A percentile compares a stretch with the other conserved stretches of the same genome.
These are phyloP conservation scores for Cremastinae sp. DNA, from an alignment of 2,888 invertebrate species.

Conservation along the genomic window DNA sequence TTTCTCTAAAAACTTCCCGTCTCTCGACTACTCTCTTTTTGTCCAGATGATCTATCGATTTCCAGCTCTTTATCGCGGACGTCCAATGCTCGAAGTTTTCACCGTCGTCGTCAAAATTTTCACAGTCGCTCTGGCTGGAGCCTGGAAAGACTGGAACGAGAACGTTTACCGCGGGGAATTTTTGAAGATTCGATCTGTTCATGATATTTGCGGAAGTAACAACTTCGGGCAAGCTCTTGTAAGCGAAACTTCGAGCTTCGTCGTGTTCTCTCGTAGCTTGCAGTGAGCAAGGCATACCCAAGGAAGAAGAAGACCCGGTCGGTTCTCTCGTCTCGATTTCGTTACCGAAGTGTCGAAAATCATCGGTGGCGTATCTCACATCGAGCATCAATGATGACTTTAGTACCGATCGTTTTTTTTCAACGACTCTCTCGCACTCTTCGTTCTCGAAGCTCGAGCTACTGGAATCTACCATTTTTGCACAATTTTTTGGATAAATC, in stretches of 20 bases:
- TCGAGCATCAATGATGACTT: slow-evolving; percentile 77
- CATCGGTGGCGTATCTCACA: slow-evolving; percentile 73
- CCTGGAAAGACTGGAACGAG: slow-evolving; percentile 52
- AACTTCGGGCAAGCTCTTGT: slow-evolving; percentile 69
- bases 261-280: slow-evolving; percentile 8
- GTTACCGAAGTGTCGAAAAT: slow-evolving; percentile 63
- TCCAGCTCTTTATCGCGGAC: slow-evolving; percentile 61
- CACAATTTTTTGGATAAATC: slow-evolving; percentile 69
- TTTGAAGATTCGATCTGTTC: slow-evolving; percentile 54
- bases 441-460: slow-evolving; percentile 55
- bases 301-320: slow-evolving; percentile 56
- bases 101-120: slow-evolving; percentile 39
- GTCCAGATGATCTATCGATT: slow-evolving; percentile 56
- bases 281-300: slow-evolving; percentile 55
- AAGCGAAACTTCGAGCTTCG: slow-evolving; percentile 58
- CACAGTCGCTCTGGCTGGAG: slow-evolving; percentile 35
- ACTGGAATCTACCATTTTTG: slow-evolving; percentile 61
- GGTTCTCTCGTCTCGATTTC: slow-evolving; percentile 32
- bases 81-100: slow-evolving; percentile 53
- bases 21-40: slow-evolving; percentile 43
- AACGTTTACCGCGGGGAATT: slow-evolving; percentile 59
- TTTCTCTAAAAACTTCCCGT: slow-evolving; percentile 23
- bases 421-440: neutral
- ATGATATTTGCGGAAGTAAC: slow-evolving; percentile 27
- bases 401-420: slow-evolving; percentile 63